Percentiles rank a stretch among this genome's conserved stretches.
phyloP scores from a whole-genome alignment of 2,797 vertebrate species.

The Rhodeus uyekii region DNA sequence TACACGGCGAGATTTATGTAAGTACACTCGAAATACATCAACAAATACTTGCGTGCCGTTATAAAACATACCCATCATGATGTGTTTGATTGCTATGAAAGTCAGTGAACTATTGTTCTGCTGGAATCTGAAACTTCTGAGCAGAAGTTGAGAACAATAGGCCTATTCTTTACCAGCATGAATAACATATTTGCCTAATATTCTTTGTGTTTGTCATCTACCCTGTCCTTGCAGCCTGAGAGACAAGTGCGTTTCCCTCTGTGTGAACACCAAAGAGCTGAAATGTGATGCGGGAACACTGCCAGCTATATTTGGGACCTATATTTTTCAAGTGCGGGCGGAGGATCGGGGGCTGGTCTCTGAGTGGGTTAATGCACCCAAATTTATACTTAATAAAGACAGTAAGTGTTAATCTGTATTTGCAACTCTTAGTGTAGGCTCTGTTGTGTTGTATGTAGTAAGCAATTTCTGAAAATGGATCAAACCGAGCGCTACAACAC shows the following conservation, averaged over 20 bases:
- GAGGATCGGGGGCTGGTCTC: slow-evolving; percentile 8
- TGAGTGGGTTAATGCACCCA: neutral
- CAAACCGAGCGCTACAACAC: neutral
- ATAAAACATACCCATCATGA: neutral
- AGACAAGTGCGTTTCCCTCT: neutral
- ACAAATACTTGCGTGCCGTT: neutral
- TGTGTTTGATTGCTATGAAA: neutral
- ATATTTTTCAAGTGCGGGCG: slow-evolving; percentile 33
- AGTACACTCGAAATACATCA: neutral
- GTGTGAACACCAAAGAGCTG: slow-evolving; percentile 27
- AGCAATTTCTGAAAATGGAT: neutral
- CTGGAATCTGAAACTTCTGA: neutral
- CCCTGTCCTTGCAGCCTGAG: neutral
- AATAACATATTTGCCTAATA: neutral
- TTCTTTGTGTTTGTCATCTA: neutral
- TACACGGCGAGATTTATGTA: slow-evolving; percentile 3
- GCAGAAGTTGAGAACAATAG: slow-evolving; percentile 24
- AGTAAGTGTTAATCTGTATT: slow-evolving; percentile 22
- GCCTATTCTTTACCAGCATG: neutral
- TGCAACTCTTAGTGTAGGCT: neutral
- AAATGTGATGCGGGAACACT: slow-evolving; percentile 28
- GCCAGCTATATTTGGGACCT: neutral
- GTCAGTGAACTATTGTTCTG: neutral
- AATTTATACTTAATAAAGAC: neutral
- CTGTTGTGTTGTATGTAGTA: neutral